A percentile compares a stretch with the other conserved stretches of the same genome.
phyloP scores from a whole-genome alignment of 2,888 invertebrate species.

The Lithophane ornitopus region DNA sequence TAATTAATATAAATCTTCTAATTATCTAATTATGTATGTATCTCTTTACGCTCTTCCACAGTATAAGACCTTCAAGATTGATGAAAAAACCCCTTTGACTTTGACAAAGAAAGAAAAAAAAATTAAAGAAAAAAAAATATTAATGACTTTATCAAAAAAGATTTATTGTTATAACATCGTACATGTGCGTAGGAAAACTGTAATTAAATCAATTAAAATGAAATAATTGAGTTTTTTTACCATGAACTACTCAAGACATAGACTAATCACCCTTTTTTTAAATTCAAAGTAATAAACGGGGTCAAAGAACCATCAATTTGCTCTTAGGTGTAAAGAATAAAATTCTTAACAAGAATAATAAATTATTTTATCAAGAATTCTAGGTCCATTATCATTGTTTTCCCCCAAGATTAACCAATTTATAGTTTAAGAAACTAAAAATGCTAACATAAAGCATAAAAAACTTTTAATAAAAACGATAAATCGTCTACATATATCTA shows the following conservation, averaged over 20 bases:
- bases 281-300: not conserved
- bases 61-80: conserved; percentile 26
- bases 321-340: not conserved
- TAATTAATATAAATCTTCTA: conserved; percentile 33
- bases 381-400: not conserved
- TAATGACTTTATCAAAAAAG: conserved; percentile 30
- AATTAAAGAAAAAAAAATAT: conserved; percentile 33
- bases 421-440: too few relatives aligned
- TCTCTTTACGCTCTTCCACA: conserved; percentile 9
- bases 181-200: not conserved
- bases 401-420: not conserved
- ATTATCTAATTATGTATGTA: conserved; percentile 23
- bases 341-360: not conserved
- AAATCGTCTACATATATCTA: too few relatives aligned
- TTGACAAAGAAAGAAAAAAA: not conserved
- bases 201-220: conserved; percentile 33
- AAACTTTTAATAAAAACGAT: too few relatives aligned
- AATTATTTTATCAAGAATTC: not conserved
- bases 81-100: conserved; percentile 17
- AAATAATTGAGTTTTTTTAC: conserved; percentile 1
- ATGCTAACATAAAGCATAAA: too few relatives aligned
- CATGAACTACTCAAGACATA: conserved; percentile 1
- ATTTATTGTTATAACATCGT: not conserved
- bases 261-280: not conserved
- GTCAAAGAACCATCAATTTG: conserved; percentile 11